A percentile compares a stretch with the other conserved stretches of the same genome.
phyloP scores from a whole-genome alignment of 2,888 invertebrate species.

The Bombylius major region DNA sequence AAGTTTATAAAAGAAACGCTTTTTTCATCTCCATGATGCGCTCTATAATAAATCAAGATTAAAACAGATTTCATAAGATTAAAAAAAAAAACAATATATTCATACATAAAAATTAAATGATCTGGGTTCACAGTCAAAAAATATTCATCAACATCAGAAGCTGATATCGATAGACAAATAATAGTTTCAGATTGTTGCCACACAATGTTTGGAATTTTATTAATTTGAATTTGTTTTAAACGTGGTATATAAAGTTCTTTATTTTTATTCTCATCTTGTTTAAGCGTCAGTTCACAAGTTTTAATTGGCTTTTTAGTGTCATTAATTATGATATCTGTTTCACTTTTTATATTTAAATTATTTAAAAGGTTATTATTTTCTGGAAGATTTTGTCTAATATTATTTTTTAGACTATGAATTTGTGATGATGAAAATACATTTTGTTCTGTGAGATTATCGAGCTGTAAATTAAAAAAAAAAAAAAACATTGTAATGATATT shows the following conservation, averaged over 20 bases:
- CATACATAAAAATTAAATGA: constrained; percentile 11
- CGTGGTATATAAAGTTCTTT: not conserved
- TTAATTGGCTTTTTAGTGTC: too few species aligned
- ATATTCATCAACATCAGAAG: constrained; percentile 22
- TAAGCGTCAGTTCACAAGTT: too few species aligned
- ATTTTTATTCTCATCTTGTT: not conserved
- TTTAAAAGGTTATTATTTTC: too few species aligned
- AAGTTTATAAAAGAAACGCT: constrained; percentile 18
- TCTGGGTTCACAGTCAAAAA: constrained; percentile 18
- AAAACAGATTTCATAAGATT: not conserved
- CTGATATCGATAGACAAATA: constrained; percentile 20
- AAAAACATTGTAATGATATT: too few species aligned
- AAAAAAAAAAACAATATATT: not conserved
- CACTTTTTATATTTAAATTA: too few species aligned
- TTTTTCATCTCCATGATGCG: constrained; percentile 15
- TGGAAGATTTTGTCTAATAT: too few species aligned
- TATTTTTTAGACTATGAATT: too few species aligned
- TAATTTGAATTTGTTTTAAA: constrained; percentile 1
- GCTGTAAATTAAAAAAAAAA: too few species aligned
- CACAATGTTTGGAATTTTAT: constrained; percentile 20
- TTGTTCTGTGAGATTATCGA: too few species aligned
- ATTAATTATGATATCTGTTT: too few species aligned
- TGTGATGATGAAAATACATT: too few species aligned
- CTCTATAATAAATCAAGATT: not conserved
- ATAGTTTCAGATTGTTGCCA: constrained; percentile 25